Conservation (phyloP, 2,888 invertebrate genomes). For the Leptura quadrifasciata region DNA sequence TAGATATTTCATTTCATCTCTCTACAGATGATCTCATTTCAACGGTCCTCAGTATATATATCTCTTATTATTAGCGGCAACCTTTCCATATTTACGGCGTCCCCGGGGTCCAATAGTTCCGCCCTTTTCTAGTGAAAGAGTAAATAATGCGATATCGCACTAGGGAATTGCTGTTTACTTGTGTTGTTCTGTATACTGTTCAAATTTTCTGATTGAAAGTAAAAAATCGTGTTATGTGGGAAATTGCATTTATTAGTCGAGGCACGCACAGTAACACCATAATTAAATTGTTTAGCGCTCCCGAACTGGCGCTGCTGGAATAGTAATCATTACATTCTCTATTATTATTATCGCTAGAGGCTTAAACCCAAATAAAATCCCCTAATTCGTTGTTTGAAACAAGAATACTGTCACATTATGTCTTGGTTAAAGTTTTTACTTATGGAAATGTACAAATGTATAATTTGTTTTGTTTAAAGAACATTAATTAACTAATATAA, state of each 20-base stretch:
- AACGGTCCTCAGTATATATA: no score
- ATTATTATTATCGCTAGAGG: conserved; percentile 2
- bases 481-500: no score
- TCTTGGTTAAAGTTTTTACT: no score
- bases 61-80: no score
- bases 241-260: conserved; percentile 30
- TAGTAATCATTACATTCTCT: conserved; percentile 44
- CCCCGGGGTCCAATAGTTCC: no score
- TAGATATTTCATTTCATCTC: no score
- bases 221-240: conserved; percentile 31
- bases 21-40: no score
- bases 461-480: no score
- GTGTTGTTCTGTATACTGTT: background rate
- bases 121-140: no score
- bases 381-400: background rate
- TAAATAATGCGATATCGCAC: background rate
- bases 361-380: background rate
- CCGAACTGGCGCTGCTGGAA: conserved; percentile 44
- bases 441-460: no score
- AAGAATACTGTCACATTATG: background rate
- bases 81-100: no score
- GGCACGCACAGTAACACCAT: conserved; percentile 54
- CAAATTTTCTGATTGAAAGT: background rate
- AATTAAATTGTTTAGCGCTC: conserved; percentile 58
- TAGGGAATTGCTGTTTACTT: background rate